These are phyloP conservation scores for Trachemys scripta DNA, from an alignment of 2,113 vertebrate species.

Conservation along the genomic window DNA sequence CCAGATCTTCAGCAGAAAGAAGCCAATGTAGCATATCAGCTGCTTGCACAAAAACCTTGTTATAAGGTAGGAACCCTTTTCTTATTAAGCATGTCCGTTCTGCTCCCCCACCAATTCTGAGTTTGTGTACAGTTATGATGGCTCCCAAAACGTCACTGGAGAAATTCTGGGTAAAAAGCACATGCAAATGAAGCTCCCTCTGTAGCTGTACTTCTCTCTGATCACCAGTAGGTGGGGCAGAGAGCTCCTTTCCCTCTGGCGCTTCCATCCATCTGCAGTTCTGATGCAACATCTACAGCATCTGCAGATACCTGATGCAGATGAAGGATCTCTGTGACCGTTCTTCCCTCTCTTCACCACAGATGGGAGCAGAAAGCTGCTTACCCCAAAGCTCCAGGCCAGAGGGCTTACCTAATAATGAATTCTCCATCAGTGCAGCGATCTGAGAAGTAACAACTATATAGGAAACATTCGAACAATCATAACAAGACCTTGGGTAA, in stretches of 20 bases:
- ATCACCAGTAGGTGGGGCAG: neutral
- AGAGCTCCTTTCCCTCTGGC: neutral
- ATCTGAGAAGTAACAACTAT: neutral
- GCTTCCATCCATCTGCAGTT: neutral
- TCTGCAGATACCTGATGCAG: neutral
- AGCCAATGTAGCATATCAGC: neutral
- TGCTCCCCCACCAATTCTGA: neutral
- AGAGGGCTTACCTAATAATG: rapidly evolving
- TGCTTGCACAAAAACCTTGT: neutral
- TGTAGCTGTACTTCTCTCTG: neutral
- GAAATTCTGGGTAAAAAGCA: neutral
- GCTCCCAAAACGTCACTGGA: neutral
- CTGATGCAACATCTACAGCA: neutral
- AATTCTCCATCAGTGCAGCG: neutral
- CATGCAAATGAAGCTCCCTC: neutral
- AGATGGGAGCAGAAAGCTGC: neutral
- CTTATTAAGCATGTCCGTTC: no score
- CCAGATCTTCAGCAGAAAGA: neutral
- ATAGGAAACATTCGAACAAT: neutral
- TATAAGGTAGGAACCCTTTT: neutral
- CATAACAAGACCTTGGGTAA: neutral
- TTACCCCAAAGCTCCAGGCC: neutral
- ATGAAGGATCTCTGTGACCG: neutral
- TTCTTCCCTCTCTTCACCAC: neutral
- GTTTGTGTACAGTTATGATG: neutral